Conservation (phyloP, 2,797 vertebrate species). For the Sebastes minor region DNA sequence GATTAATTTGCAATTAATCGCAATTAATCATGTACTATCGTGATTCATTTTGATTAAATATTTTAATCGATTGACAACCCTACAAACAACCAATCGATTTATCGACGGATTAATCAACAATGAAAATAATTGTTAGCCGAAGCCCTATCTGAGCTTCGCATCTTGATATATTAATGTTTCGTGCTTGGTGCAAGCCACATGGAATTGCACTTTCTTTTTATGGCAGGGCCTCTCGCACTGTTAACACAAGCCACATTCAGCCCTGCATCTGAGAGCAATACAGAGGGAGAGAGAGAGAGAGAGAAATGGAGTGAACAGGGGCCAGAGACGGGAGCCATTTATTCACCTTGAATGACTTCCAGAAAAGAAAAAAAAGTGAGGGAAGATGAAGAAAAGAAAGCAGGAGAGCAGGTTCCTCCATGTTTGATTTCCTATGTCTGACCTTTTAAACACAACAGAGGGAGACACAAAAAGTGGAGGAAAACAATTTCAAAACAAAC, state of each 20-base stretch:
- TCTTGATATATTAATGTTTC: slow-evolving; percentile 10
- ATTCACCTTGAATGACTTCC: slow-evolving; percentile 72
- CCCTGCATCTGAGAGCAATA: slow-evolving; percentile 51
- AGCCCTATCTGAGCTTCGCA: not conserved
- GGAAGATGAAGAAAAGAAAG: slow-evolving; percentile 3
- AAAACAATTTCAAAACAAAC: slow-evolving; percentile 43
- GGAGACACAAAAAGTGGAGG: slow-evolving; percentile 15
- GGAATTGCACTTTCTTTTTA: slow-evolving; percentile 39
- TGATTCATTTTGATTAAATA: too few relatives aligned
- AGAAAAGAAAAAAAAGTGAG: not conserved
- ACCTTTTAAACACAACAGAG: slow-evolving; percentile 55
- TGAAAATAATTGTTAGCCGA: not conserved
- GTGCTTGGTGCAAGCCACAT: slow-evolving; percentile 17
- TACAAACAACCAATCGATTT: not conserved
- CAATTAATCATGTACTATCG: too few relatives aligned
- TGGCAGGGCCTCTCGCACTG: not conserved
- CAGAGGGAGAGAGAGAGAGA: slow-evolving; percentile 23
- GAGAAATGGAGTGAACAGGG: slow-evolving; percentile 11
- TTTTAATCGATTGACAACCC: too few relatives aligned
- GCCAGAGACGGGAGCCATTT: slow-evolving; percentile 54
- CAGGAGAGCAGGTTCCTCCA: slow-evolving; percentile 13
- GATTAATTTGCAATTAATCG: too few relatives aligned
- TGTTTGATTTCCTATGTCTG: slow-evolving; percentile 42
- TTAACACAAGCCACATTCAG: slow-evolving; percentile 53
- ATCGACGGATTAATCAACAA: not conserved